Evolutionary conservation across 2,797 vertebrate species (phyloP).

Genomic region (Eupleurogrammus muticus): DNA sequence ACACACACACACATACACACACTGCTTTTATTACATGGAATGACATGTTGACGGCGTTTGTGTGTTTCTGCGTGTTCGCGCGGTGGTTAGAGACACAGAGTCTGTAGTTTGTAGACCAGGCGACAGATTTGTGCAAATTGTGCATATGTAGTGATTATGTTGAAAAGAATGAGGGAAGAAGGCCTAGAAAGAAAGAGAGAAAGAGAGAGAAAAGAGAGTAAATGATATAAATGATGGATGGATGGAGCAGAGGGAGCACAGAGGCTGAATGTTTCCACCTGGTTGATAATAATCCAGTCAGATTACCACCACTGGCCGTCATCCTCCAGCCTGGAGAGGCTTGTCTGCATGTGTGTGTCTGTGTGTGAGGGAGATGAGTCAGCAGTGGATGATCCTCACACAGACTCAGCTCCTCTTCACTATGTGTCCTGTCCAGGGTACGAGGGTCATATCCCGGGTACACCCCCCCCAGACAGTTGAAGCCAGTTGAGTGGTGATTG

Average conservation of each 20-base stretch:
- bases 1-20: constrained; percentile 35
- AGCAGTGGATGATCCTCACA: constrained; percentile 72
- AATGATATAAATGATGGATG: constrained; percentile 42
- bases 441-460: constrained; percentile 66
- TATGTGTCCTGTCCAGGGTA: constrained; percentile 42
- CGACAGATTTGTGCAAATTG: not conserved
- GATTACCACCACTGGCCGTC: constrained; percentile 81
- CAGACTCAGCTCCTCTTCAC: constrained; percentile 41
- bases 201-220: constrained; percentile 2
- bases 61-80: constrained; percentile 6
- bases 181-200: constrained; percentile 5
- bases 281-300: constrained; percentile 87
- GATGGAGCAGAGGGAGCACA: constrained; percentile 55
- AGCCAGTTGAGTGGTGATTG: constrained; percentile 71
- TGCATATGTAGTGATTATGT: constrained; percentile 21
- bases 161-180: constrained; percentile 9
- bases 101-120: not conserved
- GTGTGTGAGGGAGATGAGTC: constrained; percentile 70
- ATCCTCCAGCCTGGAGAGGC: constrained; percentile 65
- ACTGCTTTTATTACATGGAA: constrained; percentile 19
- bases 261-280: constrained; percentile 85
- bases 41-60: constrained; percentile 2
- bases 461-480: constrained; percentile 63
- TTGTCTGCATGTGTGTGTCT: constrained; percentile 63
- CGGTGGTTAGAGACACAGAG: constrained; percentile 11